phyloP scores from a whole-genome alignment of 2,888 invertebrate species.

The Cephus spinipes region DNA sequence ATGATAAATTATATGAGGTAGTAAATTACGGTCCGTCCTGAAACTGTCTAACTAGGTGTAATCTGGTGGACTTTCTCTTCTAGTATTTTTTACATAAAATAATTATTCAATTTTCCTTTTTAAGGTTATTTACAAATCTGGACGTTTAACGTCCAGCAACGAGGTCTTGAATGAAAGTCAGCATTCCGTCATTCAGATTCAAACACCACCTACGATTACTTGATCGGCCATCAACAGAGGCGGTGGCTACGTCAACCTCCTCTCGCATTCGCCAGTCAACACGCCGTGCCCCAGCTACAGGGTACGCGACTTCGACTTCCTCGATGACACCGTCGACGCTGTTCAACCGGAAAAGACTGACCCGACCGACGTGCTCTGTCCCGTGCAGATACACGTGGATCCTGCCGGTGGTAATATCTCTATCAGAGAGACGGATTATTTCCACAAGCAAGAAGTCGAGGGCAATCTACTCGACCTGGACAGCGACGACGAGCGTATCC shows the following conservation, averaged over 20 bases:
- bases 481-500: constrained; percentile 33
- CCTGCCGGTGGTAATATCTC: constrained; percentile 1
- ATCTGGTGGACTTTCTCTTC: too few relatives aligned
- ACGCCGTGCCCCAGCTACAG: constrained; percentile 51
- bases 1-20: too few relatives aligned
- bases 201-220: constrained; percentile 35
- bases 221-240: constrained; percentile 50
- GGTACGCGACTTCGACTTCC: constrained; percentile 37
- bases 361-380: constrained; percentile 35
- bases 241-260: constrained; percentile 48
- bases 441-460: constrained; percentile 19
- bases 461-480: constrained; percentile 34
- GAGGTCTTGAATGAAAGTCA: constrained; percentile 42
- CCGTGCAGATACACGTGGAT: constrained; percentile 41
- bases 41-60: too few relatives aligned
- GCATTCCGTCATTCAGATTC: constrained; percentile 7
- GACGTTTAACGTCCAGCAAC: constrained; percentile 34
- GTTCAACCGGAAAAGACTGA: constrained; percentile 1
- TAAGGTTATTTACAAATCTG: constrained; percentile 45
- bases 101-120: neutral
- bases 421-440: constrained; percentile 9
- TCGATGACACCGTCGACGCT: constrained; percentile 39
- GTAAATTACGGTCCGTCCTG: too few relatives aligned
- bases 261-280: constrained; percentile 52
- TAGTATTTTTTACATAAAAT: too few relatives aligned